A percentile compares a stretch with the other conserved stretches of the same genome.
Evolutionary conservation across 2,888 invertebrate species (phyloP).

Genomic region (Blera fallax): DNA sequence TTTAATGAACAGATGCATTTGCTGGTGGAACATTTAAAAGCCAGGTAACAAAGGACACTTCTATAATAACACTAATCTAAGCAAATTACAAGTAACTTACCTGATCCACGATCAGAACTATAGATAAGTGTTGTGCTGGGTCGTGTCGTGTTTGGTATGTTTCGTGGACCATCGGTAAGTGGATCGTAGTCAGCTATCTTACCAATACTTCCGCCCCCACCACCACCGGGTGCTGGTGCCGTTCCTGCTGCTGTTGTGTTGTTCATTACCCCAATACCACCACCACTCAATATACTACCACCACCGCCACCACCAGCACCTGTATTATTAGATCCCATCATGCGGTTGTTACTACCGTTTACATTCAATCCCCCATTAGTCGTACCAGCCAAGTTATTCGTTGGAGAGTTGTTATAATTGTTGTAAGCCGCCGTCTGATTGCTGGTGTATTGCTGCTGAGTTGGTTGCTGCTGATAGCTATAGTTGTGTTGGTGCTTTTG

Average conservation of each 20-base stretch:
- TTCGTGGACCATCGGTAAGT: slow-evolving; percentile 87
- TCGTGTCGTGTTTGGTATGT: slow-evolving; percentile 88
- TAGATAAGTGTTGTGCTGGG: slow-evolving; percentile 93
- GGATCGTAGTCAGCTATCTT: slow-evolving; percentile 92
- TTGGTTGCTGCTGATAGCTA: slow-evolving; percentile 60
- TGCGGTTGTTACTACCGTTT: slow-evolving; percentile 71
- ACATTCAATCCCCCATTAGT: slow-evolving; percentile 56
- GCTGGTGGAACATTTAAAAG: slow-evolving; percentile 45
- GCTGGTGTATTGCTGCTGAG: slow-evolving; percentile 73
- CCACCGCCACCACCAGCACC: slow-evolving; percentile 72
- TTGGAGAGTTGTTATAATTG: slow-evolving; percentile 74
- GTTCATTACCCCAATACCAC: slow-evolving; percentile 74
- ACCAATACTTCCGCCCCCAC: slow-evolving; percentile 83
- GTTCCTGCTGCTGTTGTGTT: slow-evolving; percentile 46
- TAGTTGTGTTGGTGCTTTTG: slow-evolving; percentile 66
- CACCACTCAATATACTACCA: slow-evolving; percentile 62
- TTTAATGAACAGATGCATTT: slow-evolving; percentile 31
- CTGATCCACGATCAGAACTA: slow-evolving; percentile 88
- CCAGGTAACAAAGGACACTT: slow-evolving; percentile 46
- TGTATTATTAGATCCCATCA: slow-evolving; percentile 52
- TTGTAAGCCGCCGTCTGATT: slow-evolving; percentile 73
- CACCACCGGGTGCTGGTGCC: slow-evolving; percentile 62
- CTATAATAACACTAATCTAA: neutral
- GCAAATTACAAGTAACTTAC: slow-evolving; percentile 80
- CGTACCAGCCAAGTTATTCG: slow-evolving; percentile 51